Base-by-base conservation (phyloP, 2,113 vertebrate species). In the Plecotus auritus region DNA sequence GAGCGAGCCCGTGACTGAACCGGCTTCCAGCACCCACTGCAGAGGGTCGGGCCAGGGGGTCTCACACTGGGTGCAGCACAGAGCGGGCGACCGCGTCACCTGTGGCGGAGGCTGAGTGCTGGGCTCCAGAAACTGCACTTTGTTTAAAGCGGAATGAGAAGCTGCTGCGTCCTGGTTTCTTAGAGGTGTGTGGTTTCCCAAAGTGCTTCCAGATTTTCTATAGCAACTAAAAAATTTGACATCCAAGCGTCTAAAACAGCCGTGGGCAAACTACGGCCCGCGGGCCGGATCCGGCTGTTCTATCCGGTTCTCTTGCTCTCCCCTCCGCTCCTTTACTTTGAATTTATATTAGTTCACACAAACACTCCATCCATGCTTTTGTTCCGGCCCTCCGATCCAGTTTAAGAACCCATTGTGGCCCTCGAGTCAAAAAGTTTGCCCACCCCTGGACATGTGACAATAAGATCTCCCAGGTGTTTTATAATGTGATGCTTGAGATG, bases 1-100 rank as follows among this genome's bases (percentile, higher is more conserved):
- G 42, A 85, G 47, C 9, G 61, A 97, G 90, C 61, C 76, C 20
- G 98, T 98, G 96, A 98, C 98, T 98, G 93, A 87, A 1, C 80
- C 0, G 0, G 47, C 90, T 49, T 40, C 40, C 40, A 40, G 40
- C 40, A 40, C 40, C 30, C 6, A 4, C 72, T 45, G 70, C 4
- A 7, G 47, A 20, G 28, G 28, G 30, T 7, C 30, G 49, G 49
- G 49, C 49, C 49, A 11, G 45, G 5, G 26, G 28, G 28, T 8
- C 28, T 6, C 49, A 18, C 49, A 1, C 49, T 51, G 49, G 49
- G 49, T 4, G 49, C 49, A 51, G 47, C 47, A 49, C 47, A 49
- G 47, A 10, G 45, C 8, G 8, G 28, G 28, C 9, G 14, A 7
- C 17, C 5, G 16, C 18, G 18, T 4, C n/a, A 7, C 67, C 72